Evolutionary conservation across 1,140 invertebrate species (phyloP).

Genomic region (Zaprionus kolodkinae): DNA sequence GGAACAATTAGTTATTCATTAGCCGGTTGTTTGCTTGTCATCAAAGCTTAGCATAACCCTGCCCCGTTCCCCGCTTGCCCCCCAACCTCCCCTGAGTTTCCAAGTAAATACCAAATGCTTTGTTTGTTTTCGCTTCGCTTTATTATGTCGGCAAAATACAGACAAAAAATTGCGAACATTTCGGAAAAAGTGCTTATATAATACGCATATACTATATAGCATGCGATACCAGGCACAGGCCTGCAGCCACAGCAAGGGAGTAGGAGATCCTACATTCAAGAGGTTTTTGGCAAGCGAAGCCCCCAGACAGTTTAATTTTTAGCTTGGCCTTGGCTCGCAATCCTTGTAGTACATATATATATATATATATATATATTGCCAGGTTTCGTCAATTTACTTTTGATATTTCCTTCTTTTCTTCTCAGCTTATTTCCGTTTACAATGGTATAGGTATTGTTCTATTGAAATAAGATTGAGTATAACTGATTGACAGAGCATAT

Average conservation of each 20-base stretch:
- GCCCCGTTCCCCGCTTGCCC: neutral
- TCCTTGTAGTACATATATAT: too few relatives aligned
- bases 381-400: constrained; percentile 22
- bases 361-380: constrained; percentile 1
- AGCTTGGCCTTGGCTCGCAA: neutral
- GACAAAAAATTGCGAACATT: constrained; percentile 17
- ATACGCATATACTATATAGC: constrained; percentile 7
- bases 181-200: constrained; percentile 17
- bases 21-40: constrained; percentile 45
- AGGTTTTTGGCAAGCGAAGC: neutral
- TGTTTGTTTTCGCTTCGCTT: constrained; percentile 28
- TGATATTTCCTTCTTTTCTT: constrained; percentile 16
- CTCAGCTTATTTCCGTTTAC: constrained; percentile 9
- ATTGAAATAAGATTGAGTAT: neutral
- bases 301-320: neutral
- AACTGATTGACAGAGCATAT: neutral
- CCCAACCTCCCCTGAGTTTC: too few relatives aligned
- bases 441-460: neutral
- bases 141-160: constrained; percentile 25
- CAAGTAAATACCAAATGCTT: constrained; percentile 7
- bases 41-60: constrained; percentile 15
- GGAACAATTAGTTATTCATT: constrained; percentile 74
- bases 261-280: neutral
- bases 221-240: neutral
- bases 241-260: too few relatives aligned